Evolutionary conservation across 1,140 invertebrate genomes (phyloP).

Genomic region (Eumaeus atala): DNA sequence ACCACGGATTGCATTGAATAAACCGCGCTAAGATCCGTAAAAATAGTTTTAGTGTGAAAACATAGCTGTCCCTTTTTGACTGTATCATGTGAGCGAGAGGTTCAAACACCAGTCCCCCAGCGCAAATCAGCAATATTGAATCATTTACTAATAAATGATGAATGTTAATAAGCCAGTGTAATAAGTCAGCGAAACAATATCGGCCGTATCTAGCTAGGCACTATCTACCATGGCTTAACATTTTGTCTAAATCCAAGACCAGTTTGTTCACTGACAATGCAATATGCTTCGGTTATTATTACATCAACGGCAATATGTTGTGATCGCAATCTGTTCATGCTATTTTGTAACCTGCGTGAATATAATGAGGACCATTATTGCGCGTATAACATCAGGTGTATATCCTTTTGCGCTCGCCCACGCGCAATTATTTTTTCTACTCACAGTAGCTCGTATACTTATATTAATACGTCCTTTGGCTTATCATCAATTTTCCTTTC

Average conservation of each 20-base stretch:
- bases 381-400: not conserved
- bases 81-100: too few relatives aligned
- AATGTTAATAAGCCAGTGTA: conserved; percentile 8
- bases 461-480: conserved; percentile 10
- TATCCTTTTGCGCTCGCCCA: conserved; percentile 5
- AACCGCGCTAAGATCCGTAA: too few relatives aligned
- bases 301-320: conserved; percentile 10
- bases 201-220: not conserved
- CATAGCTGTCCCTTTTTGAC: too few relatives aligned
- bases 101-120: too few relatives aligned
- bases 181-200: conserved; percentile 2
- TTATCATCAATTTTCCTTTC: conserved; percentile 11
- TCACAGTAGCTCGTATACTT: conserved; percentile 10
- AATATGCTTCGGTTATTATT: conserved; percentile 10
- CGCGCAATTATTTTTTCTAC: conserved; percentile 10
- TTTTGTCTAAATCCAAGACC: conserved; percentile 10
- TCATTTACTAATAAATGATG: not conserved
- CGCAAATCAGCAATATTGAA: too few relatives aligned
- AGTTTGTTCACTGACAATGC: conserved; percentile 10
- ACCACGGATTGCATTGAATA: too few relatives aligned
- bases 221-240: conserved; percentile 2
- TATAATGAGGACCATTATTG: conserved; percentile 6
- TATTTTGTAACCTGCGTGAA: not conserved
- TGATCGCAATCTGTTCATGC: not conserved
- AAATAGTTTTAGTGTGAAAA: too few relatives aligned